Conservation (phyloP, 2,113 vertebrate species). For the Lophura nycthemera region DNA sequence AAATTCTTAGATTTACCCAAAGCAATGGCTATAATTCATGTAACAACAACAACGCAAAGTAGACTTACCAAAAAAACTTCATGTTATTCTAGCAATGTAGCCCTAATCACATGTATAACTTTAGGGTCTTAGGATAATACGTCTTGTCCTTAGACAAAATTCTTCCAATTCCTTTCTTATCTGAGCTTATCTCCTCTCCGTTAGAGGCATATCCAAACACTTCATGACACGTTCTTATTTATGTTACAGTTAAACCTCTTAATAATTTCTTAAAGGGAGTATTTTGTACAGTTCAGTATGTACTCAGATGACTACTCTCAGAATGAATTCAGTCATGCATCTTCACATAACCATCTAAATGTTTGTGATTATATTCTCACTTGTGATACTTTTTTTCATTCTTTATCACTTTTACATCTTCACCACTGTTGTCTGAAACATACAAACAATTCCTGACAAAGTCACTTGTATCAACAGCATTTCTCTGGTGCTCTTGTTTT, state of each 20-base stretch:
- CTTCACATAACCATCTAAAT: background rate
- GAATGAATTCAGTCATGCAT: background rate
- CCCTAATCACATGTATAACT: background rate
- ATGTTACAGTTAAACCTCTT: constrained; percentile 10
- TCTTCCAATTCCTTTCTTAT: constrained; percentile 56
- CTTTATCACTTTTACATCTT: background rate
- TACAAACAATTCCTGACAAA: background rate
- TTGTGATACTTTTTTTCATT: background rate
- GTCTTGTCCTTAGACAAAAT: constrained; percentile 33
- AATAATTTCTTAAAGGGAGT: background rate
- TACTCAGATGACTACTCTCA: background rate
- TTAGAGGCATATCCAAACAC: constrained; percentile 18
- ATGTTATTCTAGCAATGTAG: background rate
- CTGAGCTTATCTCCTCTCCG: background rate
- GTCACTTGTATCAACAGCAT: background rate
- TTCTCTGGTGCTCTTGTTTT: background rate
- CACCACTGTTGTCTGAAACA: background rate
- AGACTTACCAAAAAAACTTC: background rate
- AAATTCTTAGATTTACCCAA: background rate
- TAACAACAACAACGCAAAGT: background rate
- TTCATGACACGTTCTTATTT: constrained; percentile 13
- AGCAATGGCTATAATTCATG: background rate
- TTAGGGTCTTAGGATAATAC: background rate
- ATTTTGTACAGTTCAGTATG: background rate
- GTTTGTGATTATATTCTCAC: background rate